Evolutionary conservation across 2,113 vertebrate species (phyloP), one percentile per base, ranked within the genome.

Genomic region (Centropus unirufus): DNA sequence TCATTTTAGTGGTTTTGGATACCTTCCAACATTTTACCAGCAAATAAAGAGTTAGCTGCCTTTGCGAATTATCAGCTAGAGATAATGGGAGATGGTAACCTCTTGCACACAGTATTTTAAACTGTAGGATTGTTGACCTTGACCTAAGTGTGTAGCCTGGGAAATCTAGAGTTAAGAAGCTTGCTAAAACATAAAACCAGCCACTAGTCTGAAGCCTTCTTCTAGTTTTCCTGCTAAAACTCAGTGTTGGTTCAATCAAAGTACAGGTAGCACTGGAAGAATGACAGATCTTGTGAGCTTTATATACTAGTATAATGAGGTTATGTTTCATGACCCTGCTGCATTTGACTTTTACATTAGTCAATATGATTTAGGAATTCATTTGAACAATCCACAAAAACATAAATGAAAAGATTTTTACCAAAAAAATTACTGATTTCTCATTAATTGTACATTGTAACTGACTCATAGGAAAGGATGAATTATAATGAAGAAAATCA

Each of bases 271-370:
- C 79, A 73, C 16, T 82, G 76, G 54, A 87, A 88, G 94, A 96
- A 66, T 88, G 81, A 90, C 89, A 92, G 97, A 93, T 96, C 72
- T 82, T 91, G 23, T 62, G 95, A 91, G 83, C 89, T 82, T 89
- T 95, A 67, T 66, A 42, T 90, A 90, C 82, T 88, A 26, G 87
- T 83, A 83, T 94, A 91, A 97, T 93, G 95, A 96, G 87, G 90
- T 94, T 92, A 90, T 89, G 69, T 66, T 96, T 96, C 67, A 69
- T 89, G 95, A 95, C 79, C 82, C 67, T 89, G 69, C 73, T 78
- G 93, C 75, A 93, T 96, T 89, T 97, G 96, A 97, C 90, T 97
- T 96, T 94, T 94, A 96, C 87, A 83, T 93, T 94, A 83, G 72
- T 75, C 76, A 95, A 90, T 93, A 85, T 79, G 96, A 96, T 97